A percentile compares a stretch with the other conserved stretches of the same genome.
These are phyloP conservation scores for Marmota monax DNA, from an alignment of 2,113 vertebrate species.

Conservation along the genomic window DNA sequence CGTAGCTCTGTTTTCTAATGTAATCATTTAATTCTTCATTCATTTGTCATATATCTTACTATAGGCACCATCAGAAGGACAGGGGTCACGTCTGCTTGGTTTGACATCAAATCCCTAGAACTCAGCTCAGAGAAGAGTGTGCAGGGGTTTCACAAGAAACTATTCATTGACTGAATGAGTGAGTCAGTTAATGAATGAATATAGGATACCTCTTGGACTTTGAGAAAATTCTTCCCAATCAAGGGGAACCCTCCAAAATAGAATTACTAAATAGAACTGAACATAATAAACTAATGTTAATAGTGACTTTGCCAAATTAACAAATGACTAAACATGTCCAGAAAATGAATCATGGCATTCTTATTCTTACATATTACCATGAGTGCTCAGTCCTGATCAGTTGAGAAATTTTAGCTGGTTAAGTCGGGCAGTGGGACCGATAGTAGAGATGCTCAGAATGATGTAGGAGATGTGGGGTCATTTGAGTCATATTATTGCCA, in stretches of 20 bases:
- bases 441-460: background rate
- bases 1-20: background rate
- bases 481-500: background rate
- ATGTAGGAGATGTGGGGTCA: background rate
- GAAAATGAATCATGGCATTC: background rate
- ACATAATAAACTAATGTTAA: background rate
- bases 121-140: background rate
- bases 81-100: background rate
- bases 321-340: background rate
- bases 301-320: conserved; percentile 29
- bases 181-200: background rate
- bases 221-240: background rate
- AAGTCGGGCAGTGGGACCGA: background rate
- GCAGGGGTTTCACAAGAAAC: conserved; percentile 10
- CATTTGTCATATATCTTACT: background rate
- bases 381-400: background rate
- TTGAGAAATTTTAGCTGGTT: background rate
- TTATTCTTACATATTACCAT: background rate
- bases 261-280: background rate
- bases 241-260: background rate
- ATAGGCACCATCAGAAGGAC: background rate
- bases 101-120: background rate
- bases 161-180: conserved; percentile 1
- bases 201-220: background rate
- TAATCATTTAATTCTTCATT: background rate